These are phyloP conservation scores for Vanessa cardui DNA, from an alignment of 2,888 invertebrate genomes.

Conservation along the genomic window DNA sequence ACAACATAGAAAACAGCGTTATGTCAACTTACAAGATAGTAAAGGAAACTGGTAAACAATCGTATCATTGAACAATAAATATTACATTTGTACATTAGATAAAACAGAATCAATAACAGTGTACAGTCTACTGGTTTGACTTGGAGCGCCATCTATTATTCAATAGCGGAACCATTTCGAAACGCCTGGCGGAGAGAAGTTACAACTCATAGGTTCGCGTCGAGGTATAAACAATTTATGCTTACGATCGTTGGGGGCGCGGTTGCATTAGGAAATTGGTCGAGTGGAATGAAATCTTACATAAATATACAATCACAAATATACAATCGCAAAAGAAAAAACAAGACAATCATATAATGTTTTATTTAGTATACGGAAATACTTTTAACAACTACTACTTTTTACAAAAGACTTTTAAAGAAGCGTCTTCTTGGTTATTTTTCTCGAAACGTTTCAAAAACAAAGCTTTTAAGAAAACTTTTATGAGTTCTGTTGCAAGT, in stretches of 20 bases:
- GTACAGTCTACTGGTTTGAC: conserved; percentile 26
- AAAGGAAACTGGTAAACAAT: conserved; percentile 50
- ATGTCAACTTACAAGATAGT: conserved; percentile 52
- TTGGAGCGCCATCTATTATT: conserved; percentile 63
- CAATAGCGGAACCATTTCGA: conserved; percentile 55
- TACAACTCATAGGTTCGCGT: conserved; percentile 19
- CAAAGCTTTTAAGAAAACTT: not conserved
- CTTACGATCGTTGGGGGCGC: conserved; percentile 10
- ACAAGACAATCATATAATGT: too few species aligned
- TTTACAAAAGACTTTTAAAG: not conserved
- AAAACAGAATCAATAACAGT: conserved; percentile 53
- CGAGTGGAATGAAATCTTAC: too few species aligned
- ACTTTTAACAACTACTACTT: not conserved
- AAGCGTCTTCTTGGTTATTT: not conserved
- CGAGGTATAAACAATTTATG: conserved; percentile 19
- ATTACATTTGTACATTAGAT: conserved; percentile 57
- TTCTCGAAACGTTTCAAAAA: not conserved
- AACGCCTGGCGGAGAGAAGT: conserved; percentile 12
- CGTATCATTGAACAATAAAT: conserved; percentile 65
- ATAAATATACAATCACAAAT: too few species aligned
- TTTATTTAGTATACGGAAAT: too few species aligned
- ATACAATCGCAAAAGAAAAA: too few species aligned
- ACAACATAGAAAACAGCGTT: conserved; percentile 35
- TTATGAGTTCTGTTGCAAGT: not conserved
- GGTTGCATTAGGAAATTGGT: not conserved